Conservation (phyloP, 1,140 invertebrate species). For the Eriocheir sinensis region DNA sequence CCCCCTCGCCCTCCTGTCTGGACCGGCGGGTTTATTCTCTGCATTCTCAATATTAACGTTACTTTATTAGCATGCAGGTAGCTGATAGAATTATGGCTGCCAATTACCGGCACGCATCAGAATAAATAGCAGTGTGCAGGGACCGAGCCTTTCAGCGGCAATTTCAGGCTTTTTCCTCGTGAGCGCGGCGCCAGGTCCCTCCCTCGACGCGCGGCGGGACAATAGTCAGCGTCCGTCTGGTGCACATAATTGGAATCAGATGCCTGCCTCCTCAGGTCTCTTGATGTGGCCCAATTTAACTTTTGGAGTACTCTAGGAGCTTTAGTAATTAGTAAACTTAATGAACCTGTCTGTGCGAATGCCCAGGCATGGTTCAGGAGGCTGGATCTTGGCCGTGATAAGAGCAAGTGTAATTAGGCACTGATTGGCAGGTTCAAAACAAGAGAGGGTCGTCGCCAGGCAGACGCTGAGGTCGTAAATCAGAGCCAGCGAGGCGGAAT, state of each 20-base stretch:
- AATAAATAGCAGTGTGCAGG: constrained; percentile 49
- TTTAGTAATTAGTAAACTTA: constrained; percentile 77
- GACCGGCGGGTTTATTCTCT: constrained; percentile 29
- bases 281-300: constrained; percentile 74
- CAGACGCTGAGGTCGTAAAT: constrained; percentile 66
- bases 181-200: not conserved
- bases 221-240: constrained; percentile 10
- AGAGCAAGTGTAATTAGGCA: constrained; percentile 77
- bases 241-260: constrained; percentile 65
- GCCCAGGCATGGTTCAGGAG: constrained; percentile 72
- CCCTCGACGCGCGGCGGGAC: not conserved
- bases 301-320: constrained; percentile 74
- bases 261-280: constrained; percentile 36
- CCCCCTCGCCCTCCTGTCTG: not conserved
- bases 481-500: constrained; percentile 8
- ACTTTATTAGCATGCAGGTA: constrained; percentile 55
- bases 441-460: constrained; percentile 60
- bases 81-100: constrained; percentile 64
- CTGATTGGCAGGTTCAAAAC: constrained; percentile 75
- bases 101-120: constrained; percentile 53
- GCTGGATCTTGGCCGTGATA: constrained; percentile 74
- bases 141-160: constrained; percentile 37
- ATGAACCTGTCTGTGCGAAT: constrained; percentile 77
- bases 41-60: constrained; percentile 52
- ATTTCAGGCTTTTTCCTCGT: constrained; percentile 15